Base-by-base conservation (phyloP, 2,113 vertebrate genomes). In the Vidua chalybeata region DNA sequence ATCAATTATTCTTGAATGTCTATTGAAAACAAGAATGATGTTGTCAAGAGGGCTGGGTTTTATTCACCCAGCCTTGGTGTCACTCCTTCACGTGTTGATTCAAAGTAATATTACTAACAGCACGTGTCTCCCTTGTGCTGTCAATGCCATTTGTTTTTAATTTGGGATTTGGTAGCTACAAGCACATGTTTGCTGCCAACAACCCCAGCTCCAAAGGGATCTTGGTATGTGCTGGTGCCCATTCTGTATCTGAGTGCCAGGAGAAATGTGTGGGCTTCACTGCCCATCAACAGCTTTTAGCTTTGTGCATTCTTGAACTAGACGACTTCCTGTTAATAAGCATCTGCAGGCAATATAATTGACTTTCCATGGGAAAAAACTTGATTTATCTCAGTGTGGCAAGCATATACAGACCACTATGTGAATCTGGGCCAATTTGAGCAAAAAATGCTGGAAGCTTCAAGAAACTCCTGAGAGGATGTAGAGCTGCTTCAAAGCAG, bases 51-150 rank as follows among this genome's bases (percentile, higher is more conserved):
- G 33, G 18, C 15, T n/a, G 8, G 3, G 21, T 24, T 45, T 64
- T 43, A 30, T 39, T 78, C n/a, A 66, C 20, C 16, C 41, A 66
- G 1, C 1, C 24, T 39, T 1, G 0, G 3, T 22, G 22, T 17
- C 46, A 61, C 7, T 56, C 43, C 37, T 86, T 67, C 3, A 0
- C 1, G 0, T 10, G 26, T 9, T 33, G 8, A 13, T 55, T 33
- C 52, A 58, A 73, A 87, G 41, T 22, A n/a, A 43, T 2, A 3
- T 39, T 19, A 43, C 48, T 91, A 31, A 52, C 16, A 84, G 41
- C 35, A 69, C 2, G 0, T 2, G 2, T 35, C 18, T 58, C 10
- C 1, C 30, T 80, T 2, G 8, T 37, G 21, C 20, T 46, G 30
- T 16, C 22, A 0, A 10, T 33, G 58, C 16, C 24, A 27, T 43